phyloP scores from a whole-genome alignment of 2,113 vertebrate species.

The Phainopepla nitens region DNA sequence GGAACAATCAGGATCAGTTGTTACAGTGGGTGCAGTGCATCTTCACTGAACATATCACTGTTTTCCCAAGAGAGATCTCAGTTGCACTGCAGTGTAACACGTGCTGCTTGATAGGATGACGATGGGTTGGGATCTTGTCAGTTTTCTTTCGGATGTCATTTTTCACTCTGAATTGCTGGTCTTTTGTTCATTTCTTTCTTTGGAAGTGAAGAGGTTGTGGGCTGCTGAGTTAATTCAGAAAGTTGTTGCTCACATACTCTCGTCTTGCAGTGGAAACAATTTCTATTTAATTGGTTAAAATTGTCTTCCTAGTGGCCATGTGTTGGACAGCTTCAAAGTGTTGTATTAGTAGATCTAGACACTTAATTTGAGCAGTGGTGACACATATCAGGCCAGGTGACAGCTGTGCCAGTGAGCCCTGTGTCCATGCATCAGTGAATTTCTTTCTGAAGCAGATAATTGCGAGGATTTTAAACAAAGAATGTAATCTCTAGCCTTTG shows the following conservation, averaged over 20 bases:
- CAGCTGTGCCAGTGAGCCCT: background rate
- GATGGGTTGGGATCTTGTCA: background rate
- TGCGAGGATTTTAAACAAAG: slow-evolving; percentile 19
- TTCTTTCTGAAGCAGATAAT: background rate
- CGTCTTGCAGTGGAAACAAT: background rate
- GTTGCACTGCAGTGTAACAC: background rate
- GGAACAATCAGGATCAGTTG: background rate
- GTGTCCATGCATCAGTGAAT: background rate
- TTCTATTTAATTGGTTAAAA: background rate
- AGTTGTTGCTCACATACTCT: background rate
- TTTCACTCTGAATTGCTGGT: background rate
- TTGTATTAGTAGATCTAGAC: background rate
- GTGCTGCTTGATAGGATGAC: background rate
- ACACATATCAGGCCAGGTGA: background rate
- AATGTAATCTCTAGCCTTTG: slow-evolving; percentile 15
- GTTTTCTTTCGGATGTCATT: background rate
- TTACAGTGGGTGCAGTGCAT: background rate
- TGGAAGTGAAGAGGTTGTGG: background rate
- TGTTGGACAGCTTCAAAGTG: background rate
- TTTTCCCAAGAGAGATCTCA: background rate
- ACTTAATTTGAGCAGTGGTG: background rate
- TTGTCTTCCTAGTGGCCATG: background rate
- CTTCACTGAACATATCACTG: background rate
- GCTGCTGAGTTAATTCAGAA: background rate
- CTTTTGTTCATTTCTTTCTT: background rate